A percentile compares a stretch with the other conserved stretches of the same genome.
These are phyloP conservation scores for Terrapene triunguis DNA, from an alignment of 2,113 vertebrate species.

Conservation along the genomic window DNA sequence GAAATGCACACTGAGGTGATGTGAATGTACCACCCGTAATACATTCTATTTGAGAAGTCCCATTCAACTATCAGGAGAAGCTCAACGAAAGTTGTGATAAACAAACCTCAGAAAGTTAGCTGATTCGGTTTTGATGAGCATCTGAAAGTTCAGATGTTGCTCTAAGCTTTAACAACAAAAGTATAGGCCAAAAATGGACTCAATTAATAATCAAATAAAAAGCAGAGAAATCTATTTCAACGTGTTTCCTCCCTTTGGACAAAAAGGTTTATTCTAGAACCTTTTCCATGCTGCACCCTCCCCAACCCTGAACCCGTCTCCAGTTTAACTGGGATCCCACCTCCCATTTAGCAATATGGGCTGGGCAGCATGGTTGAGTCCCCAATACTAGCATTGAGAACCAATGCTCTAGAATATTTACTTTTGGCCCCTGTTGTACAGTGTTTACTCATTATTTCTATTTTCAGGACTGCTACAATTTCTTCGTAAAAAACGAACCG, in stretches of 20 bases:
- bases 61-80: neutral
- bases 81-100: neutral
- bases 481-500: neutral
- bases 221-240: neutral
- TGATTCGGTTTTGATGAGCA: neutral
- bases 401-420: neutral
- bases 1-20: neutral
- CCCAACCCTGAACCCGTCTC: neutral
- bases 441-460: neutral
- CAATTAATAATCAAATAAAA: neutral
- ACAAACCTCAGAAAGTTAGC: neutral
- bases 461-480: neutral
- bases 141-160: neutral
- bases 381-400: neutral
- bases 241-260: neutral
- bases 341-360: neutral
- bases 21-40: neutral
- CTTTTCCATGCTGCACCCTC: neutral
- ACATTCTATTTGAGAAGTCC: neutral
- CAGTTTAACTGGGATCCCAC: neutral
- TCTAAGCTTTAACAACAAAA: neutral
- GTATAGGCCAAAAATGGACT: neutral
- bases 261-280: neutral
- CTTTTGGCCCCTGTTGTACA: neutral
- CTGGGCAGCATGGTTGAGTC: neutral